phyloP scores from a whole-genome alignment of 64 coral and sea anemone species.

The Trachythela sp. region DNA sequence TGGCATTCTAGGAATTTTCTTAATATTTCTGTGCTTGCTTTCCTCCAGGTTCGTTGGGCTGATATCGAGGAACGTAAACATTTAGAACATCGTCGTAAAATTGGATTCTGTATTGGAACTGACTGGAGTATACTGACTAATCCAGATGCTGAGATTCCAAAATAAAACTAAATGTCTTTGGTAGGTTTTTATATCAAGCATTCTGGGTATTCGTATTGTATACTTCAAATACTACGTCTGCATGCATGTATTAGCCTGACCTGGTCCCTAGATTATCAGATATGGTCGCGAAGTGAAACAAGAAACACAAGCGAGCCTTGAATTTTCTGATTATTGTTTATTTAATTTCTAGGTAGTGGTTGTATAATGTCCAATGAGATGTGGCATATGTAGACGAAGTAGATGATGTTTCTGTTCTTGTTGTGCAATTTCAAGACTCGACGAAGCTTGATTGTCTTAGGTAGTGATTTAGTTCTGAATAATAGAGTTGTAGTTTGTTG shows the following conservation, averaged over 20 bases:
- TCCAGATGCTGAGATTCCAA: conserved; percentile 89
- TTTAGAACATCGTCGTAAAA: conserved; percentile 88
- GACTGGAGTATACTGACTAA: conserved; percentile 98
- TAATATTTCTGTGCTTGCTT: neutral
- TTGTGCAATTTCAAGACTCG: neutral
- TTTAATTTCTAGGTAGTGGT: neutral
- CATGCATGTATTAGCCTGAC: too few relatives aligned
- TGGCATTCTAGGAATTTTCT: too few relatives aligned
- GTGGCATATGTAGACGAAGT: neutral
- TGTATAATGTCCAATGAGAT: neutral
- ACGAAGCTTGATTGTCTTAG: neutral
- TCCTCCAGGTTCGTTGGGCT: conserved; percentile 89
- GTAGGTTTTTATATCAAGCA: neutral
- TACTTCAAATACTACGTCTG: too few relatives aligned
- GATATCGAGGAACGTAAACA: conserved; percentile 88
- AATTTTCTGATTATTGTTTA: neutral
- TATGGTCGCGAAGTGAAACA: neutral
- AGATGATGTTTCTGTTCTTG: neutral
- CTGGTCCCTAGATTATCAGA: neutral
- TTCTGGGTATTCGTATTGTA: too few relatives aligned
- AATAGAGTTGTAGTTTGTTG: neutral
- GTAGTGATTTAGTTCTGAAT: neutral
- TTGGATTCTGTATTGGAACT: conserved; percentile 98
- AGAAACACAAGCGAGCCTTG: too few relatives aligned
- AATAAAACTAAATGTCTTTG: conserved; percentile 26